Evolutionary conservation across 2,113 vertebrate species (phyloP).

Genomic region (Dipodomys spectabilis): DNA sequence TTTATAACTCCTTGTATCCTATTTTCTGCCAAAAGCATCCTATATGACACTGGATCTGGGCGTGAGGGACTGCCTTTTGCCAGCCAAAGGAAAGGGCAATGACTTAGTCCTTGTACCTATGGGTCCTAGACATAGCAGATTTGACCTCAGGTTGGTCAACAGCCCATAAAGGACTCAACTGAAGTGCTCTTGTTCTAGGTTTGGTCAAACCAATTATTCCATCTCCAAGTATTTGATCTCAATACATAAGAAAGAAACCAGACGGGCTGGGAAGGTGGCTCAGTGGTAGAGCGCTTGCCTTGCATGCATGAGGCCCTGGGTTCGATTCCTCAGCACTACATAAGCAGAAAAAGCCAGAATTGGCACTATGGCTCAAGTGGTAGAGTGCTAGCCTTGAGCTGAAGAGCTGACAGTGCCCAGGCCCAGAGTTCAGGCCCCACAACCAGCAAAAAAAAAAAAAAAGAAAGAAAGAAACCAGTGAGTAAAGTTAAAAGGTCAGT

Average conservation of each 20-base stretch:
- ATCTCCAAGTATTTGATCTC: background rate
- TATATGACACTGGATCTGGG: background rate
- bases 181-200: background rate
- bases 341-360: no score
- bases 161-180: background rate
- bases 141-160: background rate
- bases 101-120: background rate
- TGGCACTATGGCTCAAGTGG: no score
- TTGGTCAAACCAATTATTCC: background rate
- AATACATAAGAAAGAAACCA: background rate
- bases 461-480: background rate
- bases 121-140: background rate
- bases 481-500: background rate
- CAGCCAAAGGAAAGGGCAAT: background rate
- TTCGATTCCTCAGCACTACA: no score
- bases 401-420: no score
- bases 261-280: no score
- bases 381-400: no score
- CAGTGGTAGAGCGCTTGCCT: no score
- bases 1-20: constrained; percentile 9
- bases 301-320: no score
- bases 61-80: background rate
- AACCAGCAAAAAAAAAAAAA: no score
- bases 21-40: constrained; percentile 3
- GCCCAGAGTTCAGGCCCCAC: no score